A percentile compares a stretch with the other conserved stretches of the same genome.
Evolutionary conservation across 2,888 invertebrate genomes (phyloP).

Genomic region (Stenodema calcarata): DNA sequence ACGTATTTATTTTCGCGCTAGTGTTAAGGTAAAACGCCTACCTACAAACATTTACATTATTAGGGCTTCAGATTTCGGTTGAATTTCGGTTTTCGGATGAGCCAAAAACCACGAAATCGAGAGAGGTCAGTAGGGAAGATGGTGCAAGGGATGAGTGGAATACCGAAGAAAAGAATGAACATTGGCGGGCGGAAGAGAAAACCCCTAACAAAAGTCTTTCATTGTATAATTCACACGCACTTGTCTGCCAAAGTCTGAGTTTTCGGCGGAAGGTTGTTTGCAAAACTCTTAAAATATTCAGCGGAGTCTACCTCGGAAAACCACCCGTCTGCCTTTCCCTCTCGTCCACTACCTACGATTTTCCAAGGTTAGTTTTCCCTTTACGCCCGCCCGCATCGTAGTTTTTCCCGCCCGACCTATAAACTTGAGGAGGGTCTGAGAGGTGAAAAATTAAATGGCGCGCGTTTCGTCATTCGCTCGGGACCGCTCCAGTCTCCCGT

Average conservation of each 20-base stretch:
- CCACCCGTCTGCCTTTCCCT: neutral
- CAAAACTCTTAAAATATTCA: neutral
- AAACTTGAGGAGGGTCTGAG: neutral
- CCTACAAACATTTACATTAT: too few species aligned
- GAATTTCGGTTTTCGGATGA: too few species aligned
- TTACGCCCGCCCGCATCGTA: neutral
- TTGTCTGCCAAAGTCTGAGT: neutral
- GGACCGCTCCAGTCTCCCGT: neutral
- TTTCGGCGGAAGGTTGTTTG: neutral
- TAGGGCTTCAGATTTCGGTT: too few species aligned
- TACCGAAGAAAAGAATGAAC: neutral
- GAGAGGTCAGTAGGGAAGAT: too few species aligned
- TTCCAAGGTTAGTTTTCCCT: neutral
- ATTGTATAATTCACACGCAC: conserved; percentile 20
- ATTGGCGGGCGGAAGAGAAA: neutral
- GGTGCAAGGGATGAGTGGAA: neutral
- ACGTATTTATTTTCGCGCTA: too few species aligned
- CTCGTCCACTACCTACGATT: neutral
- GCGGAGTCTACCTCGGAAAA: neutral
- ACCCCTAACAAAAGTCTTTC: neutral
- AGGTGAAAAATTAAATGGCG: neutral
- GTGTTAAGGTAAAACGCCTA: too few species aligned
- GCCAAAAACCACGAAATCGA: too few species aligned
- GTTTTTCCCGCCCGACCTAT: neutral
- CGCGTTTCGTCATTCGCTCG: neutral